These are phyloP conservation scores for Hesperia comma DNA, from an alignment of 2,888 invertebrate genomes.

Conservation along the genomic window DNA sequence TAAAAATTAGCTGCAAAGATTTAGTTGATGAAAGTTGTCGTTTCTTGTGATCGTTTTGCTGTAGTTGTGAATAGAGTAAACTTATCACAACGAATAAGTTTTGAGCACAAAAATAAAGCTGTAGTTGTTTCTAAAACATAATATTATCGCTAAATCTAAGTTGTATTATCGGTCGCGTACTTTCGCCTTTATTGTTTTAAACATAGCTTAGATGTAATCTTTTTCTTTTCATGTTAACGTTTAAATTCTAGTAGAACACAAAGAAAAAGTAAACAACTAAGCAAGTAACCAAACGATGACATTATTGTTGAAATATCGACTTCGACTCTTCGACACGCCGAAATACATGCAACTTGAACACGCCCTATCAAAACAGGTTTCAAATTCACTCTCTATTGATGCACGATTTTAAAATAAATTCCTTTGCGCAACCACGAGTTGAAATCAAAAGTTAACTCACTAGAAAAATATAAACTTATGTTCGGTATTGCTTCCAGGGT, in stretches of 20 bases:
- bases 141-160: background rate
- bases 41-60: too few relatives aligned
- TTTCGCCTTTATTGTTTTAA: conserved; percentile 4
- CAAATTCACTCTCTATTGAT: conserved; percentile 6
- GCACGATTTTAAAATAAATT: conserved; percentile 3
- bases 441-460: conserved; percentile 7
- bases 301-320: background rate
- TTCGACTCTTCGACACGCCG: too few relatives aligned
- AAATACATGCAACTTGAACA: background rate
- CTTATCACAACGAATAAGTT: too few relatives aligned
- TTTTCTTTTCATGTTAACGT: background rate
- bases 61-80: too few relatives aligned
- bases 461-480: background rate
- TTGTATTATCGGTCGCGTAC: background rate
- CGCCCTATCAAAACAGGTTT: conserved; percentile 12
- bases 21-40: too few relatives aligned
- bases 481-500: too few relatives aligned
- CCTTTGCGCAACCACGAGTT: conserved; percentile 5
- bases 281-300: too few relatives aligned
- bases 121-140: background rate
- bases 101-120: too few relatives aligned
- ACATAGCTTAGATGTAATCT: background rate
- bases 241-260: background rate
- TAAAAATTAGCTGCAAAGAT: too few relatives aligned
- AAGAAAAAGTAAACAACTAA: background rate